Conservation (phyloP, 1,140 invertebrate genomes). For the Muscidifurax raptorellus region DNA sequence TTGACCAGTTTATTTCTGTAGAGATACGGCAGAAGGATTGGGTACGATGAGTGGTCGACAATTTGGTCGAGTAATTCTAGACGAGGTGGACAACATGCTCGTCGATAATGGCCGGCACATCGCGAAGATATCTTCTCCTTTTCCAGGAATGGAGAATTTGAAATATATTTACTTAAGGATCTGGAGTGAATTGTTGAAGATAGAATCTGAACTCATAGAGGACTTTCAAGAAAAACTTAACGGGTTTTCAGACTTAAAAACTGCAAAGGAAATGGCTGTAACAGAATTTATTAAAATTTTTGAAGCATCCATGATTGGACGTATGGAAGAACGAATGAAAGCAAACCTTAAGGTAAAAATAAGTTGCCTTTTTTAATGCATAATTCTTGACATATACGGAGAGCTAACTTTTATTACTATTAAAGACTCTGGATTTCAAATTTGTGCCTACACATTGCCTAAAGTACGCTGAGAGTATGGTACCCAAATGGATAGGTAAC, state of each 20-base stretch:
- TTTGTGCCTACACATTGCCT: constrained; percentile 49
- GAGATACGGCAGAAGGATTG: constrained; percentile 59
- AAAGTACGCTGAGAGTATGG: constrained; percentile 35
- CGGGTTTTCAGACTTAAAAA: constrained; percentile 50
- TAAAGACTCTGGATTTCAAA: constrained; percentile 53
- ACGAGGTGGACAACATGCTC: constrained; percentile 71
- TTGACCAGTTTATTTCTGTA: not conserved
- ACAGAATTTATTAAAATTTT: constrained; percentile 56
- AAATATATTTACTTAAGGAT: constrained; percentile 65
- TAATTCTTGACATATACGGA: not conserved
- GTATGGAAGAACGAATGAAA: constrained; percentile 44
- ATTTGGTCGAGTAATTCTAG: constrained; percentile 63
- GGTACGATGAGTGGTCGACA: constrained; percentile 57
- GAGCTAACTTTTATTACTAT: constrained; percentile 53
- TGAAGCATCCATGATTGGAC: constrained; percentile 47
- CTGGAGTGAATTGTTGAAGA: constrained; percentile 61
- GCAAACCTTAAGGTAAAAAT: constrained; percentile 41
- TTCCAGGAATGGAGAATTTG: constrained; percentile 64
- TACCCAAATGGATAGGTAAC: constrained; percentile 57
- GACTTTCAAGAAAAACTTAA: constrained; percentile 54
- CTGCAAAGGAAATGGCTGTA: constrained; percentile 46
- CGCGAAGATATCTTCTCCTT: constrained; percentile 64
- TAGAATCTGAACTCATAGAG: constrained; percentile 39
- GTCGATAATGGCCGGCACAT: constrained; percentile 67
- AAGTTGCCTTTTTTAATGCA: not conserved